Conservation (phyloP, 2,113 vertebrate genomes). For the Leucosticte australis region DNA sequence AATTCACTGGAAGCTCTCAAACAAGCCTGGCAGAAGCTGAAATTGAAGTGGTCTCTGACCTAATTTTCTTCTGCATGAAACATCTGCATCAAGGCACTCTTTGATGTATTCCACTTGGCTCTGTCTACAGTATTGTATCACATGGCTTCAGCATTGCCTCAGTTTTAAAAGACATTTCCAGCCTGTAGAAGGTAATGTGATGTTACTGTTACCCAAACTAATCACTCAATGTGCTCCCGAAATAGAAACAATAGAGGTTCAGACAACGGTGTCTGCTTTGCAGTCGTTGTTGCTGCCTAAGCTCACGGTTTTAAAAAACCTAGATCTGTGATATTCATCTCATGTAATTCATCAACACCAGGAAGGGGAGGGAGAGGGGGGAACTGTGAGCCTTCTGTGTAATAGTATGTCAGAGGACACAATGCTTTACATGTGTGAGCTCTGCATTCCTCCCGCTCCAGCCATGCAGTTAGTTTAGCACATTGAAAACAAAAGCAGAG, state of each 20-base stretch:
- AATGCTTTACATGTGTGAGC: constrained; percentile 61
- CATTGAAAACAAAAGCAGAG: constrained; percentile 57
- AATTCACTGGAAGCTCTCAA: constrained; percentile 88
- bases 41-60: constrained; percentile 90
- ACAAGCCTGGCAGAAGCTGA: constrained; percentile 87
- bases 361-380: constrained; percentile 57
- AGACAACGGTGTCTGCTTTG: constrained; percentile 74
- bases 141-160: constrained; percentile 78
- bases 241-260: constrained; percentile 86
- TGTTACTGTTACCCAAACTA: constrained; percentile 84
- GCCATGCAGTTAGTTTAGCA: constrained; percentile 45
- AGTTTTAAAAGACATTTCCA: constrained; percentile 83
- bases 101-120: constrained; percentile 89
- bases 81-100: constrained; percentile 86
- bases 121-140: constrained; percentile 84
- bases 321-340: constrained; percentile 71
- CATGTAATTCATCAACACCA: constrained; percentile 76
- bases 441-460: constrained; percentile 28
- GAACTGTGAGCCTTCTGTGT: constrained; percentile 60
- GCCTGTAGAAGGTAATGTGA: constrained; percentile 83
- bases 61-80: constrained; percentile 89
- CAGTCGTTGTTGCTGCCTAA: constrained; percentile 70
- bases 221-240: constrained; percentile 79
- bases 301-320: constrained; percentile 75
- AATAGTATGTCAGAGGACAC: constrained; percentile 71